Conservation (phyloP, 2,113 vertebrate genomes). For the Lipotes vexillifer region DNA sequence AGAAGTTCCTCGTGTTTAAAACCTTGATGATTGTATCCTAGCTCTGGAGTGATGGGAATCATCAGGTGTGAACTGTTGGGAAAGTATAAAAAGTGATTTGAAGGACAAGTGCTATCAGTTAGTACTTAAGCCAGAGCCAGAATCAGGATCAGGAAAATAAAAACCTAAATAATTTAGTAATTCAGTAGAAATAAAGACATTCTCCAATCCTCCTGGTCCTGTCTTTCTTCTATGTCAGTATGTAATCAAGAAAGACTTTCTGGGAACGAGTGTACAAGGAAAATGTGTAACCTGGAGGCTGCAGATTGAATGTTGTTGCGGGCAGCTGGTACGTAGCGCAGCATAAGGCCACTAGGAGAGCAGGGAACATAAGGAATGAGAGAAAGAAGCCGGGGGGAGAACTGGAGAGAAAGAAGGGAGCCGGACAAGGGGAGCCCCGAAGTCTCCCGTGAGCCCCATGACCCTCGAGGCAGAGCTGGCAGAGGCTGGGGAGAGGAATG, state of each 20-base stretch:
- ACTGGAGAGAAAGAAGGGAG: not conserved
- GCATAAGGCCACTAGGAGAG: not conserved
- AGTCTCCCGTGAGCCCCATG: not conserved
- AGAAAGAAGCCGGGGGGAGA: not conserved
- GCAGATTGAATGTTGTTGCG: not conserved
- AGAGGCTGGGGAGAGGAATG: not conserved
- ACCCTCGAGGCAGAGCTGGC: not conserved
- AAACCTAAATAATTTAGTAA: not conserved
- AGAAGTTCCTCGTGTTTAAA: not conserved
- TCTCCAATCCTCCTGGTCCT: not conserved
- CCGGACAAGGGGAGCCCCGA: not conserved
- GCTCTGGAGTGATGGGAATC: not conserved
- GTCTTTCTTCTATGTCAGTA: not conserved
- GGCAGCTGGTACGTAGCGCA: not conserved
- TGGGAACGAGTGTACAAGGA: not conserved
- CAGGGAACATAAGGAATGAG: not conserved
- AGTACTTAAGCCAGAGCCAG: conserved; percentile 15
- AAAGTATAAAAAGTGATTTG: not conserved
- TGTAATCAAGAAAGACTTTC: not conserved
- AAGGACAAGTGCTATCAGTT: not conserved
- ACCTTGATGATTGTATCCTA: not conserved
- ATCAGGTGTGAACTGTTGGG: not conserved
- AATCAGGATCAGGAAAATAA: not conserved
- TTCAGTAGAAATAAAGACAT: not conserved
- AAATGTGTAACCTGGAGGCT: not conserved